A percentile compares a stretch with the other conserved stretches of the same genome.
Evolutionary conservation across 2,888 invertebrate species (phyloP).

Genomic region (Chaitophorus viminalis): DNA sequence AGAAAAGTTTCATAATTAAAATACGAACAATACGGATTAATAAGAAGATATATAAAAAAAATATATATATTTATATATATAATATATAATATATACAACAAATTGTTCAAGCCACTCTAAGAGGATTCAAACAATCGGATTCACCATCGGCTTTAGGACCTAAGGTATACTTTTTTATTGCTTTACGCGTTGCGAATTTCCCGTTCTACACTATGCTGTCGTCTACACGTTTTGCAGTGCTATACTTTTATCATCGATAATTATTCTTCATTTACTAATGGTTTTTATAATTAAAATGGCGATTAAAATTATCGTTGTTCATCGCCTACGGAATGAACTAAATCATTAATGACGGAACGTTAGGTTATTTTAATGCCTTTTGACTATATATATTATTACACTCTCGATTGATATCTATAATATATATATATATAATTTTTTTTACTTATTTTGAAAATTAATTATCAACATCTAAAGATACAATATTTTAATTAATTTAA

Average conservation of each 20-base stretch:
- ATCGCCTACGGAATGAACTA: background rate
- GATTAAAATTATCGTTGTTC: slow-evolving; percentile 36
- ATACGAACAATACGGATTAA: slow-evolving; percentile 51
- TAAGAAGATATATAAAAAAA: slow-evolving; percentile 22
- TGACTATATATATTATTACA: background rate
- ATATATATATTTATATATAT: background rate
- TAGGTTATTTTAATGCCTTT: slow-evolving; percentile 33
- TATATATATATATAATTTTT: too few relatives aligned
- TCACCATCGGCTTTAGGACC: slow-evolving; percentile 14
- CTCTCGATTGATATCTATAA: background rate
- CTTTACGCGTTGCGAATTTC: background rate
- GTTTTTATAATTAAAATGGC: slow-evolving; percentile 54
- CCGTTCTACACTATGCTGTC: too few relatives aligned
- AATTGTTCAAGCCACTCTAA: background rate
- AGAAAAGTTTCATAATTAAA: slow-evolving; percentile 51
- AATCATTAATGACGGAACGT: slow-evolving; percentile 48
- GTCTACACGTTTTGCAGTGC: background rate
- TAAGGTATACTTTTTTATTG: background rate
- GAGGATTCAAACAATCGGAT: slow-evolving; percentile 43
- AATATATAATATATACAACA: background rate
- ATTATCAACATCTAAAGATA: slow-evolving; percentile 18
- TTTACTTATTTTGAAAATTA: background rate
- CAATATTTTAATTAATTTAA: slow-evolving; percentile 18
- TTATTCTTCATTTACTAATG: slow-evolving; percentile 53
- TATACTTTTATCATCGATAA: slow-evolving; percentile 24